These are phyloP conservation scores for Varanus salvator DNA, from an alignment of 2,113 vertebrate species.

Conservation along the genomic window DNA sequence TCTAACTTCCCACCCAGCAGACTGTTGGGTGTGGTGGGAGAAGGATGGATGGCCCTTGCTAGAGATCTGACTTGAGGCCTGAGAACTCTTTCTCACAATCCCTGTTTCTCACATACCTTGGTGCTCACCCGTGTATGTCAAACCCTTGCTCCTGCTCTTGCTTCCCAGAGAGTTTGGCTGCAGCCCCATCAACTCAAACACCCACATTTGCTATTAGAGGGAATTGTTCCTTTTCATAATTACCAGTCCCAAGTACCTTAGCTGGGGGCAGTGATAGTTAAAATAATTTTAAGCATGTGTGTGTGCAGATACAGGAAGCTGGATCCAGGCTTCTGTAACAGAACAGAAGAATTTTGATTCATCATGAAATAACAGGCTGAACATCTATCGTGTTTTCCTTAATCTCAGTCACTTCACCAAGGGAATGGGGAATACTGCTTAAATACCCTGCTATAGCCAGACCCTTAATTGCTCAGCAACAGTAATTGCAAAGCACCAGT, in stretches of 20 bases:
- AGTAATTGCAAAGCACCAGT: slow-evolving; percentile 5
- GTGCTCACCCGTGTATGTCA: neutral
- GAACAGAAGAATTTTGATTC: neutral
- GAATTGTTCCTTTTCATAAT: neutral
- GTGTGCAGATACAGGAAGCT: neutral
- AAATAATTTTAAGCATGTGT: neutral
- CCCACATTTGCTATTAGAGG: neutral
- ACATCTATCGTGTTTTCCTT: neutral
- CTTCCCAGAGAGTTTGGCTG: neutral
- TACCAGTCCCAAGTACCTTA: neutral
- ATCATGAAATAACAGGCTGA: neutral
- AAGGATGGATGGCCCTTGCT: too few relatives aligned
- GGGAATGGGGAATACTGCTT: neutral
- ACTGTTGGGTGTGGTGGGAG: too few relatives aligned
- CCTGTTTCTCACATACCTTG: neutral
- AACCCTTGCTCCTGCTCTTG: neutral
- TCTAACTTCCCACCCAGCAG: too few relatives aligned
- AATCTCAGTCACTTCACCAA: neutral
- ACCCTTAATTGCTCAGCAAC: slow-evolving; percentile 2
- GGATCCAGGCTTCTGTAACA: neutral
- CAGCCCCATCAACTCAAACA: too few relatives aligned
- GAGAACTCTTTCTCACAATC: neutral
- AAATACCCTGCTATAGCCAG: neutral
- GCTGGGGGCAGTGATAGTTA: neutral
- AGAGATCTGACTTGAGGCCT: neutral